phyloP scores from a whole-genome alignment of 1,140 invertebrate species.

The Aplysia californica region DNA sequence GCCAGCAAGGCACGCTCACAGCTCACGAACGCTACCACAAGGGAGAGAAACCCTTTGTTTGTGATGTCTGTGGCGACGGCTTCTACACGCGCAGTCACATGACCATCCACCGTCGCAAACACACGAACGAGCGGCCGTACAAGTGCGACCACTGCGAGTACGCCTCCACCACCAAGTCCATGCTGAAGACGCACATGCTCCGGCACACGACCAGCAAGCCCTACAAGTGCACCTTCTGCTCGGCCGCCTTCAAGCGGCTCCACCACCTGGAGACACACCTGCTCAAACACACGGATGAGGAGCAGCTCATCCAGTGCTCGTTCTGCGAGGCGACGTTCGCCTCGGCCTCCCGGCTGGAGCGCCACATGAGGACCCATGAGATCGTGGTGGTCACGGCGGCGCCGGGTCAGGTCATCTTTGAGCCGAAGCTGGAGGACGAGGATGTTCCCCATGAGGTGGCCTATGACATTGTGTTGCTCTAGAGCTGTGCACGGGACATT shows the following conservation, averaged over 20 bases:
- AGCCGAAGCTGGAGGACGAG: background rate
- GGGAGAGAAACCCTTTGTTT: constrained; percentile 73
- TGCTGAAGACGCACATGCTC: constrained; percentile 18
- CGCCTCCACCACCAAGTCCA: constrained; percentile 7
- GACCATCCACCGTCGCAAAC: constrained; percentile 19
- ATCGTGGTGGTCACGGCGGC: constrained; percentile 18
- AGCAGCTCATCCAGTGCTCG: constrained; percentile 6
- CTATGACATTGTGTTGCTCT: constrained; percentile 24
- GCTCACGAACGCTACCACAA: constrained; percentile 23
- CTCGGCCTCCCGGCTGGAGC: background rate
- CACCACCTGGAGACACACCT: constrained; percentile 20
- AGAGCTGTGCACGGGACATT: too few relatives aligned
- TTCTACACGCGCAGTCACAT: constrained; percentile 28
- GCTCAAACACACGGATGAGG: constrained; percentile 13
- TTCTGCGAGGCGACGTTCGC: constrained; percentile 4
- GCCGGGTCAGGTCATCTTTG: constrained; percentile 12
- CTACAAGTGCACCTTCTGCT: constrained; percentile 9
- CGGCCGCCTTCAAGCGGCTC: constrained; percentile 21
- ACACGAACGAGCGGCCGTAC: constrained; percentile 24
- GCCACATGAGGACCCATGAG: constrained; percentile 21
- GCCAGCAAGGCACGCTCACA: constrained; percentile 14
- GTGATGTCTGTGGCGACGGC: constrained; percentile 67
- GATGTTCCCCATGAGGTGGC: constrained; percentile 16
- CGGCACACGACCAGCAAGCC: constrained; percentile 18
- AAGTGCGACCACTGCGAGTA: constrained; percentile 28